These are phyloP conservation scores for Tiliacea citrago DNA, from an alignment of 2,888 invertebrate species.

Conservation along the genomic window DNA sequence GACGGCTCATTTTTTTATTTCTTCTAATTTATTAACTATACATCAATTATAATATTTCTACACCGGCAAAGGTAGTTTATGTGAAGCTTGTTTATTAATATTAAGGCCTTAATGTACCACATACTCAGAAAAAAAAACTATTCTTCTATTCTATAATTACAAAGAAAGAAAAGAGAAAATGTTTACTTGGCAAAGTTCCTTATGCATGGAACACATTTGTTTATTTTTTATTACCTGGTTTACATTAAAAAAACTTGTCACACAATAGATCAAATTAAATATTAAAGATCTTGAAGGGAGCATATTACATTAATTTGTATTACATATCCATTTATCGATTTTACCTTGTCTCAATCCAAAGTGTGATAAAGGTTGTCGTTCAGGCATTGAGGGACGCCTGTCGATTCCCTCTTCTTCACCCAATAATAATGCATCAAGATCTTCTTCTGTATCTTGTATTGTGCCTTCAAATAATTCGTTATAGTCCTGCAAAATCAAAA, in stretches of 20 bases:
- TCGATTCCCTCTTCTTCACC: conserved; percentile 93
- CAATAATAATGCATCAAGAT: conserved; percentile 94
- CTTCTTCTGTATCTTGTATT: conserved; percentile 93
- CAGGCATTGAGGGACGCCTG: conserved; percentile 93
- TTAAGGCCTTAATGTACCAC: too few relatives aligned
- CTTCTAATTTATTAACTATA: neutral
- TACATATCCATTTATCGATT: neutral
- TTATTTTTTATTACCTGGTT: neutral
- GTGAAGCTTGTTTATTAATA: too few relatives aligned
- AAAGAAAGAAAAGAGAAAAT: neutral
- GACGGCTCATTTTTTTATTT: too few relatives aligned
- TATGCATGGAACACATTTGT: too few relatives aligned
- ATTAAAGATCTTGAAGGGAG: neutral
- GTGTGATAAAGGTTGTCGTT: conserved; percentile 94
- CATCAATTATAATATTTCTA: too few relatives aligned
- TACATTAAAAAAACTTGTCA: neutral
- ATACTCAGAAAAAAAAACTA: too few relatives aligned
- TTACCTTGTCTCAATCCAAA: conserved; percentile 96
- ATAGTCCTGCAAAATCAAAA: conserved; percentile 92
- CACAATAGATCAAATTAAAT: neutral
- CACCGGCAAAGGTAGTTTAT: too few relatives aligned
- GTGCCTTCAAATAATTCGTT: conserved; percentile 97
- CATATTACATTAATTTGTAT: neutral
- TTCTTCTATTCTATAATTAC: neutral
- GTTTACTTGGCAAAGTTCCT: too few relatives aligned